Evolutionary conservation across 2,888 invertebrate genomes (phyloP).

Genomic region (Sesia bembeciformis): DNA sequence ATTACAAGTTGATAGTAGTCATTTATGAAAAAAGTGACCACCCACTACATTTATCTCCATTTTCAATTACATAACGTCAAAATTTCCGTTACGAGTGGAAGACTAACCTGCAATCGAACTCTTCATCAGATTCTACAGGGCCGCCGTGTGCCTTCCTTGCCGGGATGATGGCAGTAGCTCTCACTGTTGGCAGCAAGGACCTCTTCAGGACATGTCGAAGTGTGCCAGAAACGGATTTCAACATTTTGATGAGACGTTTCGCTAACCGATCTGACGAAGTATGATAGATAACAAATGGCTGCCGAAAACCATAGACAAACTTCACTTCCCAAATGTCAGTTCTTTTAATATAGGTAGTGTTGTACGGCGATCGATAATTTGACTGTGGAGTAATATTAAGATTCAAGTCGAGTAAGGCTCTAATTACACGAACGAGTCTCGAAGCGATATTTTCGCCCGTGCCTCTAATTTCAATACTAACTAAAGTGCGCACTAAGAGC

Average conservation of each 20-base stretch:
- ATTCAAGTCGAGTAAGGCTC: too few relatives aligned
- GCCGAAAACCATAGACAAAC: conserved; percentile 36
- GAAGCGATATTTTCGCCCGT: too few relatives aligned
- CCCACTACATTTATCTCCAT: conserved; percentile 2
- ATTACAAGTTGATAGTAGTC: too few relatives aligned
- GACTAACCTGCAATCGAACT: conserved; percentile 83
- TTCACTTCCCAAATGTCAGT: background rate
- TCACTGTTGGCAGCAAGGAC: conserved; percentile 45
- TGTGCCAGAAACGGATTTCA: conserved; percentile 59
- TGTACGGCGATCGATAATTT: too few relatives aligned
- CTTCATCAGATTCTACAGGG: conserved; percentile 84
- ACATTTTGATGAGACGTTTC: conserved; percentile 51
- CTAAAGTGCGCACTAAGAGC: too few relatives aligned
- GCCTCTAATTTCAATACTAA: too few relatives aligned
- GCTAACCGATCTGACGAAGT: conserved; percentile 7
- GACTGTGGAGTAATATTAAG: too few relatives aligned
- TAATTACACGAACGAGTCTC: too few relatives aligned
- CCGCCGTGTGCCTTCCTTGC: conserved; percentile 56
- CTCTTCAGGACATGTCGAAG: conserved; percentile 53
- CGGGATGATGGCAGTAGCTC: conserved; percentile 40
- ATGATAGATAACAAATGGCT: conserved; percentile 68
- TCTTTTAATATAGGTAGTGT: too few relatives aligned
- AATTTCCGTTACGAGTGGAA: conserved; percentile 13
- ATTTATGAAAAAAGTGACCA: too few relatives aligned
- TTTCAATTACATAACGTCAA: conserved; percentile 70